Percentiles rank a stretch among this genome's conserved stretches.
phyloP scores from a whole-genome alignment of 2,888 invertebrate genomes.

The Hartigia nigra region DNA sequence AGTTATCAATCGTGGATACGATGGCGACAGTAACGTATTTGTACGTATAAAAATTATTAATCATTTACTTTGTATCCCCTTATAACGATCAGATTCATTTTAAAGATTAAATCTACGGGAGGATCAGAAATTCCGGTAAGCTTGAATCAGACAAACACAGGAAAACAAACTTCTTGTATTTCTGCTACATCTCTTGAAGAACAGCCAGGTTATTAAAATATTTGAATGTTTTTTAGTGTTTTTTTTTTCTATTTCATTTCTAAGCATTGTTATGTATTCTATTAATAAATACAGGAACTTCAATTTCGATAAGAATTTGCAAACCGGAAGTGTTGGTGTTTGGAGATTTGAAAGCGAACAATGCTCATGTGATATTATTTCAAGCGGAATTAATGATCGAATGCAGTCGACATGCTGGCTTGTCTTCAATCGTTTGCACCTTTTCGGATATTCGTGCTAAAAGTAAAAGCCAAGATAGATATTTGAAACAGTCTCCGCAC shows the following conservation, averaged over 20 bases:
- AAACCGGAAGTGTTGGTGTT: conserved; percentile 83
- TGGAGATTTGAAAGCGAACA: conserved; percentile 73
- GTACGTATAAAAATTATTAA: conserved; percentile 28
- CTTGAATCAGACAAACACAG: too few species aligned
- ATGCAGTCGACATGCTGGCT: conserved; percentile 75
- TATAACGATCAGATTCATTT: neutral
- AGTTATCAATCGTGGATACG: conserved; percentile 79
- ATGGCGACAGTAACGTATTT: conserved; percentile 68
- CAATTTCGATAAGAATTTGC: conserved; percentile 78
- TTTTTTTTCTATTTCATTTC: too few species aligned
- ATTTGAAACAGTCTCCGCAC: conserved; percentile 70
- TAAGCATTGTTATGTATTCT: neutral
- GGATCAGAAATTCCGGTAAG: too few species aligned
- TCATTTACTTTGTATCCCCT: neutral
- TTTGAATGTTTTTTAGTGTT: too few species aligned
- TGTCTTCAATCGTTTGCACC: conserved; percentile 74
- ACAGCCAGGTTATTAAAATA: conserved; percentile 28
- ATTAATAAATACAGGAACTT: conserved; percentile 67
- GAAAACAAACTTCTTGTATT: too few species aligned
- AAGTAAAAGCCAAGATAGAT: conserved; percentile 71
- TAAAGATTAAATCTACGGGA: too few species aligned
- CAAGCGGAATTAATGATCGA: conserved; percentile 78
- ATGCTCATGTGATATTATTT: conserved; percentile 75
- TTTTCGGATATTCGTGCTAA: conserved; percentile 73
- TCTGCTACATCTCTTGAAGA: conserved; percentile 32